Evolutionary conservation across 2,113 vertebrate species (phyloP).

Genomic region (Larimichthys polyactis): DNA sequence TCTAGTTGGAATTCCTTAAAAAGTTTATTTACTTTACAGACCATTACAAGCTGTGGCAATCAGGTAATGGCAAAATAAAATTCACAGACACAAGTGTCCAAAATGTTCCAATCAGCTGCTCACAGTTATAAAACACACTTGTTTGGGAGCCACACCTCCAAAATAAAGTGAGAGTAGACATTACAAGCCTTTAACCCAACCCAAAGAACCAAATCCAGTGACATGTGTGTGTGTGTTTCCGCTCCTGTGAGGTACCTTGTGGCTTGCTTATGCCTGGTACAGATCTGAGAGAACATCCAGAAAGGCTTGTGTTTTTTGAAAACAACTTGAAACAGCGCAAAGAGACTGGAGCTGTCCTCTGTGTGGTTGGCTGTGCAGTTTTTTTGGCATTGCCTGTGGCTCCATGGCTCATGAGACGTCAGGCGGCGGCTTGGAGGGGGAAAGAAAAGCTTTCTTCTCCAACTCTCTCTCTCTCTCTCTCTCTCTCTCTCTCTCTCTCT

Average conservation of each 20-base stretch:
- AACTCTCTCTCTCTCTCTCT: neutral
- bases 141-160: neutral
- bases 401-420: constrained; percentile 68
- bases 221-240: constrained; percentile 29
- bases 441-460: constrained; percentile 64
- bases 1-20: neutral
- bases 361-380: constrained; percentile 69
- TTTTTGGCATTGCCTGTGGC: constrained; percentile 76
- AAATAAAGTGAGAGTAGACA: constrained; percentile 5
- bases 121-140: neutral
- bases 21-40: neutral
- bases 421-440: constrained; percentile 51
- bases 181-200: constrained; percentile 14
- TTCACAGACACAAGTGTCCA: too few species aligned
- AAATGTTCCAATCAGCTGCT: neutral
- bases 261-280: constrained; percentile 57
- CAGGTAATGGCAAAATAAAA: neutral
- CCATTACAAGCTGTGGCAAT: neutral
- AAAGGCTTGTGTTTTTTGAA: constrained; percentile 68
- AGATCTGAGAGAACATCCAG: constrained; percentile 74
- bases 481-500: too few species aligned
- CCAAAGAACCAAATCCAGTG: constrained; percentile 41
- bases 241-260: constrained; percentile 55
- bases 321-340: constrained; percentile 71
- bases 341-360: constrained; percentile 69